Percentiles rank a stretch among this genome's conserved stretches.
Conservation (phyloP, 2,113 vertebrate genomes). For the Melozone crissalis region DNA sequence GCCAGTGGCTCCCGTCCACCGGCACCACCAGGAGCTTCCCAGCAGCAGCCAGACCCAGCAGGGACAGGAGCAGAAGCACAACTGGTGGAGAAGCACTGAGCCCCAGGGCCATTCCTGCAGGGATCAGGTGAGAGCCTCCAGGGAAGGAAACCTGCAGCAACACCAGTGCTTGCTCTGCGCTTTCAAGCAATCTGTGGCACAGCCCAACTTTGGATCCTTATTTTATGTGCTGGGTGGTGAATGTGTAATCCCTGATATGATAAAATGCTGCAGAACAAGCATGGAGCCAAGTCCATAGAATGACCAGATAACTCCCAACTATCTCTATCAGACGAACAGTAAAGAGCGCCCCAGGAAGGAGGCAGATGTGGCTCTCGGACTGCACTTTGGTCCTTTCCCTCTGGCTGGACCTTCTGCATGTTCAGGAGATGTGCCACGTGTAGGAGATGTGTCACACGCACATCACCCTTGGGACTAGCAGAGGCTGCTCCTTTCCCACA, state of each 20-base stretch:
- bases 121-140: too few relatives aligned
- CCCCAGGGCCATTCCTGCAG: not conserved
- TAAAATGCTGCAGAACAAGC: not conserved
- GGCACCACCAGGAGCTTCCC: slow-evolving; percentile 84
- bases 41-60: not conserved
- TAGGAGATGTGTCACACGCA: not conserved
- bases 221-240: not conserved
- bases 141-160: too few relatives aligned
- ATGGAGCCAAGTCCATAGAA: not conserved
- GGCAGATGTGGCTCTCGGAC: fast-evolving
- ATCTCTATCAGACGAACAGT: not conserved
- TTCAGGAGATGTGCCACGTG: too few relatives aligned
- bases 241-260: not conserved
- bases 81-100: fast-evolving
- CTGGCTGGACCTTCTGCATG: fast-evolving
- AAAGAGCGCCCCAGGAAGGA: fast-evolving
- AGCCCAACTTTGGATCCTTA: not conserved
- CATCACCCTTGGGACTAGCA: fast-evolving
- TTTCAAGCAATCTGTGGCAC: not conserved
- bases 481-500: not conserved
- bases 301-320: fast-evolving
- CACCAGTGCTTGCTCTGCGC: fast-evolving
- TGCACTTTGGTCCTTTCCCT: not conserved
- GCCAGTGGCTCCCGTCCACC: slow-evolving; percentile 87
- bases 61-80: not conserved